These are phyloP conservation scores for Margaritifera margaritifera DNA, from an alignment of 2,888 invertebrate genomes.

Conservation along the genomic window DNA sequence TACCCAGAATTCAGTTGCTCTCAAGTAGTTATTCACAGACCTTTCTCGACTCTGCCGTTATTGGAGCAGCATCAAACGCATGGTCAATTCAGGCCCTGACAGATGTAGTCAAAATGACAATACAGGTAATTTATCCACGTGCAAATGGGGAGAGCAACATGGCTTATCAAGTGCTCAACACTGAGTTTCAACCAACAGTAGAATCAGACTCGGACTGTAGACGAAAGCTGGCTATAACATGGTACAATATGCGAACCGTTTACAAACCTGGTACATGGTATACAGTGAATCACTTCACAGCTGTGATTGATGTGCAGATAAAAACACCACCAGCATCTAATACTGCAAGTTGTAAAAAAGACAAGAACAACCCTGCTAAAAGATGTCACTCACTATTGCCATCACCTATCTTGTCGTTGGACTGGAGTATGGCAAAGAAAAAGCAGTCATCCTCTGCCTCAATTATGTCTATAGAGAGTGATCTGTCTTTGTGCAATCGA, in stretches of 20 bases:
- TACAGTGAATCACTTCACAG: slow-evolving; percentile 3
- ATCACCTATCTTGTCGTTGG: too few species aligned
- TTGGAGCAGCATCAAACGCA: not conserved
- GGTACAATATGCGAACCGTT: slow-evolving; percentile 1
- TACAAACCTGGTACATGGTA: not conserved
- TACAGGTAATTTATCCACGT: not conserved
- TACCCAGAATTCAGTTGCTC: not conserved
- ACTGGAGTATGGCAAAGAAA: too few species aligned
- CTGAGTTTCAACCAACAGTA: not conserved
- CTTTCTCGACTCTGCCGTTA: not conserved
- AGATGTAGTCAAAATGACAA: not conserved
- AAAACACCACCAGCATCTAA: too few species aligned
- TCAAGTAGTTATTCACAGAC: not conserved
- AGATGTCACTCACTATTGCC: too few species aligned
- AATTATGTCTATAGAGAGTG: too few species aligned
- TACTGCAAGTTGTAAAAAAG: too few species aligned
- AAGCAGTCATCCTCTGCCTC: too few species aligned
- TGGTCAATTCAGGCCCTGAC: slow-evolving; percentile 2
- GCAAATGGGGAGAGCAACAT: slow-evolving; percentile 4
- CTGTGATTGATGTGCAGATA: slow-evolving; percentile 2
- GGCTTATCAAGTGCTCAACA: slow-evolving; percentile 1
- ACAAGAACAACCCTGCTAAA: too few species aligned
- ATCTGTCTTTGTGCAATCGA: too few species aligned
- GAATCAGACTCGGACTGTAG: not conserved
- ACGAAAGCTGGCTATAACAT: not conserved